These are phyloP conservation scores for Myotis vivesi DNA, from an alignment of 2,797 vertebrate species.

Conservation along the genomic window DNA sequence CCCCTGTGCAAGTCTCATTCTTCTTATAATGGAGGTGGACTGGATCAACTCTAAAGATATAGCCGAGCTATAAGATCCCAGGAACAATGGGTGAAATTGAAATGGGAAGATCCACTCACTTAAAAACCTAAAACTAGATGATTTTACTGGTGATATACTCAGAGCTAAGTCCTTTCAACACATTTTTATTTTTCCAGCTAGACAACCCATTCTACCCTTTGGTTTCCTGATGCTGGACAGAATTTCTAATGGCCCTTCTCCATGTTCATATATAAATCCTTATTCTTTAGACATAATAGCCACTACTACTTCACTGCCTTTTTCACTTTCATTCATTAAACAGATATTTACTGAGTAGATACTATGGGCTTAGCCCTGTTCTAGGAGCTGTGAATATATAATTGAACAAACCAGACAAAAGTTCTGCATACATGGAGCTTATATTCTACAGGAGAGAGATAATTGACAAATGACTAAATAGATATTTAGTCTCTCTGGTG, in stretches of 20 bases:
- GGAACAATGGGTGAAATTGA: background rate
- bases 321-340: background rate
- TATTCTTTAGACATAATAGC: background rate
- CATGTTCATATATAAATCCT: background rate
- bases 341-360: background rate
- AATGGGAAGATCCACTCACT: background rate
- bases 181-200: background rate
- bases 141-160: background rate
- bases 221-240: background rate
- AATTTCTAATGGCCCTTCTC: background rate
- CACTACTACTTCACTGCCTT: background rate
- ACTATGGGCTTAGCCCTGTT: background rate
- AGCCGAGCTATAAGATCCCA: background rate
- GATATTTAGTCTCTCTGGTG: background rate
- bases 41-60: background rate
- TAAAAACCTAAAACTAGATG: background rate
- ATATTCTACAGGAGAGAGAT: background rate
- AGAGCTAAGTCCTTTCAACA: background rate
- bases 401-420: background rate
- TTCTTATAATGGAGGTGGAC: background rate
- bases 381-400: background rate
- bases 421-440: background rate
- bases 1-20: background rate
- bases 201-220: background rate
- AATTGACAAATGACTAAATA: background rate